Conservation (phyloP, 2,888 invertebrate species). For the Acleris literana region DNA sequence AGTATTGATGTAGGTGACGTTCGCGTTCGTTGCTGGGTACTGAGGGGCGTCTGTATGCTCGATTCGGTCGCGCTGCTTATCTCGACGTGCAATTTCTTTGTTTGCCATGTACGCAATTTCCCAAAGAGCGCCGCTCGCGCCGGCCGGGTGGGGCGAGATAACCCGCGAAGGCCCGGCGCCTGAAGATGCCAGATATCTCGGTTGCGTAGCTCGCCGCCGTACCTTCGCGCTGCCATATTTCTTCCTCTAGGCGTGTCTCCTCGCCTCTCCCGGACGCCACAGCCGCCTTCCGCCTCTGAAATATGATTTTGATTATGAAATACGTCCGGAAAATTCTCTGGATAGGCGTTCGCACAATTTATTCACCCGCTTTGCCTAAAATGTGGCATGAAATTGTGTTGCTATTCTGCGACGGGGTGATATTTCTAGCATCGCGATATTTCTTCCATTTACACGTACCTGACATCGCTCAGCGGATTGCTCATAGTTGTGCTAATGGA, state of each 20-base stretch:
- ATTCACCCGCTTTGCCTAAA: conserved; percentile 47
- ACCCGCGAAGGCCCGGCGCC: conserved; percentile 59
- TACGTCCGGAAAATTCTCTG: conserved; percentile 56
- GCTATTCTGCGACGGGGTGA: conserved; percentile 39
- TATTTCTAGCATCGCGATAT: conserved; percentile 33
- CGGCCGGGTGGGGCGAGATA: conserved; percentile 56
- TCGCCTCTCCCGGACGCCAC: conserved; percentile 48
- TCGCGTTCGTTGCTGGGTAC: conserved; percentile 29
- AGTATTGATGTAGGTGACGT: conserved; percentile 17
- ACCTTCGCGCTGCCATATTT: conserved; percentile 54
- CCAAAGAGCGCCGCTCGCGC: conserved; percentile 61
- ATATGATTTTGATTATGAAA: conserved; percentile 69
- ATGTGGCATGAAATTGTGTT: conserved; percentile 51
- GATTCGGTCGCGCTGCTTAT: conserved; percentile 68
- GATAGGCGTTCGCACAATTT: conserved; percentile 55
- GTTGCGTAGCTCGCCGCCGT: conserved; percentile 44
- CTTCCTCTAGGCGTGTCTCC: conserved; percentile 51
- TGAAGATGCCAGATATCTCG: conserved; percentile 70
- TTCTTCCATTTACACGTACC: conserved; percentile 39
- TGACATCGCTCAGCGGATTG: conserved; percentile 27
- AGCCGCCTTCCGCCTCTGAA: conserved; percentile 52
- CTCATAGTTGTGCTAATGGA: conserved; percentile 38
- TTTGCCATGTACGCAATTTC: conserved; percentile 77
- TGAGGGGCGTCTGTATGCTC: conserved; percentile 51
- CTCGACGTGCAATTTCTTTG: conserved; percentile 74